These are phyloP conservation scores for Aplidium turbinatum DNA, from an alignment of 23 tunicate species.

Conservation along the genomic window DNA sequence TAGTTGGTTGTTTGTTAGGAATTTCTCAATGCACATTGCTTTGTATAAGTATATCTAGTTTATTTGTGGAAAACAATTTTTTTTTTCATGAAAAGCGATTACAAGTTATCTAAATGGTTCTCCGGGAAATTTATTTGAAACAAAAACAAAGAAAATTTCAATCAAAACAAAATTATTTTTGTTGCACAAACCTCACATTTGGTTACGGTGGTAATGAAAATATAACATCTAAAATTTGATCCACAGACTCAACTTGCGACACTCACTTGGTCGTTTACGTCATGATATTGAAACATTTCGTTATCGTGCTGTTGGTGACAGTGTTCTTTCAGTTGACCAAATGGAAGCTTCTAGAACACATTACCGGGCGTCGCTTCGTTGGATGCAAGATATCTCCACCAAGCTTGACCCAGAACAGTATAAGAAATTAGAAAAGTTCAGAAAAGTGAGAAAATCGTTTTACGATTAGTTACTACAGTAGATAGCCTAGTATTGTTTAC, in stretches of 20 bases:
- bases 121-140: too few relatives aligned
- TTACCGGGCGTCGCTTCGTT: constrained; percentile 81
- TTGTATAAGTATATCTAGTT: too few relatives aligned
- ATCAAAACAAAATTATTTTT: neutral
- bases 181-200: neutral
- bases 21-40: too few relatives aligned
- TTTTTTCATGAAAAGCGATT: too few relatives aligned
- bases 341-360: constrained; percentile 90
- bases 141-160: neutral
- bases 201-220: too few relatives aligned
- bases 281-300: constrained; percentile 89
- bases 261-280: constrained; percentile 72
- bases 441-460: constrained; percentile 71
- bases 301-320: constrained; percentile 78
- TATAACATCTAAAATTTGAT: neutral
- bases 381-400: constrained; percentile 93
- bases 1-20: too few relatives aligned
- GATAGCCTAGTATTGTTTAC: too few relatives aligned
- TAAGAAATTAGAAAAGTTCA: constrained; percentile 83
- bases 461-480: too few relatives aligned
- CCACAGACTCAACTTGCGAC: constrained; percentile 72
- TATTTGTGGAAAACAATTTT: too few relatives aligned
- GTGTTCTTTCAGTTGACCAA: constrained; percentile 67
- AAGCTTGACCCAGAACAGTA: constrained; percentile 92
- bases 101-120: too few relatives aligned